These are phyloP conservation scores for Lepidocyrtinus sp. DNA, from an alignment of 2,888 invertebrate species.

Conservation along the genomic window DNA sequence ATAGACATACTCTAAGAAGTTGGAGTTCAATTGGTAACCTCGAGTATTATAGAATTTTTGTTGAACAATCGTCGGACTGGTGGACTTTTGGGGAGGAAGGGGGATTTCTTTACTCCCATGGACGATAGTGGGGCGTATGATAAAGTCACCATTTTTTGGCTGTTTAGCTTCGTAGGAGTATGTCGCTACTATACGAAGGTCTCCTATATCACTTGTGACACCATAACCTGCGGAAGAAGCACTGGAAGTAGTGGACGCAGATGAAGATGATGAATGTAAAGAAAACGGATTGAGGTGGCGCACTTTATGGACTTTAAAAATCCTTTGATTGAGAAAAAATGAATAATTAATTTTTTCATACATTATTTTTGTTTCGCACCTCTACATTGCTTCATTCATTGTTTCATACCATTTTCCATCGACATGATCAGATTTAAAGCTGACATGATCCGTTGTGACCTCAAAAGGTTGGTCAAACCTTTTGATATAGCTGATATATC, in stretches of 20 bases:
- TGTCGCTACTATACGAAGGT: constrained; percentile 56
- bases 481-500: constrained; percentile 61
- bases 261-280: constrained; percentile 1
- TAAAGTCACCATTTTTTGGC: constrained; percentile 57
- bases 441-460: constrained; percentile 63
- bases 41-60: constrained; percentile 56
- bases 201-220: constrained; percentile 33
- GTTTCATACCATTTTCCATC: constrained; percentile 65
- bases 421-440: constrained; percentile 65
- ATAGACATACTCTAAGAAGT: constrained; percentile 60
- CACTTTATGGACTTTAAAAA: constrained; percentile 35
- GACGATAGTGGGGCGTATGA: constrained; percentile 54
- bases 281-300: constrained; percentile 37
- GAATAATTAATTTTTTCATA: not conserved
- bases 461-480: constrained; percentile 65
- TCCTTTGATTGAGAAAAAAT: not conserved
- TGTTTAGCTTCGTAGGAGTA: constrained; percentile 66
- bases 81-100: constrained; percentile 60
- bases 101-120: constrained; percentile 62
- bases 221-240: not conserved
- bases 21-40: constrained; percentile 48
- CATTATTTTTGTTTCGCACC: not conserved
- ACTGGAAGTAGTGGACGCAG: not conserved
- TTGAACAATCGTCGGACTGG: constrained; percentile 58
- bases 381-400: not conserved